These are phyloP conservation scores for Eupristina koningsbergeri DNA, from an alignment of 1,140 invertebrate species.

Conservation along the genomic window DNA sequence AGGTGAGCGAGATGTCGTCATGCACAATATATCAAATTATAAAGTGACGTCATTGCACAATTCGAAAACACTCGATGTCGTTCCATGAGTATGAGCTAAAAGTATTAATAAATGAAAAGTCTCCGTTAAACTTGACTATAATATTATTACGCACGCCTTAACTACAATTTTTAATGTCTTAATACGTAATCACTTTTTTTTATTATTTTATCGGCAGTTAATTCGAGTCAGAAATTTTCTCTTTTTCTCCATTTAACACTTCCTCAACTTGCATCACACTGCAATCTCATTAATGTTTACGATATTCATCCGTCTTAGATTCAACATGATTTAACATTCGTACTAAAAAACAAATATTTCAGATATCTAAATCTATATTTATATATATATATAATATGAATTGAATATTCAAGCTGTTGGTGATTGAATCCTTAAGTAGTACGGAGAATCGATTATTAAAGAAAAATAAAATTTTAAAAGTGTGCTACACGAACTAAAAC, in stretches of 20 bases:
- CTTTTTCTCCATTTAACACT: not conserved
- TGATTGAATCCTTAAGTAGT: no score
- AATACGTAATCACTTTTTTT: not conserved
- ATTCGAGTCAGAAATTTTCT: not conserved
- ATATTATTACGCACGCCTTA: not conserved
- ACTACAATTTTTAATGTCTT: not conserved
- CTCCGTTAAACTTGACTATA: not conserved
- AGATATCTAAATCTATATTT: no score
- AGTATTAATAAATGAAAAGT: not conserved
- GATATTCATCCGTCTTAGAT: not conserved
- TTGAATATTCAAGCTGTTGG: no score
- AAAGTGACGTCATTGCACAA: no score
- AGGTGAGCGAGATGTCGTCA: not conserved
- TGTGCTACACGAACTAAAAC: no score
- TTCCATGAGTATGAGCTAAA: not conserved
- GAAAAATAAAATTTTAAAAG: no score
- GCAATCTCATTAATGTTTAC: not conserved
- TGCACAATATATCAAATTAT: no score
- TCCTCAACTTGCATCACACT: not conserved
- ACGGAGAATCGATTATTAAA: no score
- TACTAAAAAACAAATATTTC: no score
- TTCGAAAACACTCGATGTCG: not conserved
- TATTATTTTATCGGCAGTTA: not conserved
- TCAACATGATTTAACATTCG: not conserved
- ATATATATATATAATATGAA: no score